These are phyloP conservation scores for Bombyx mori DNA, from an alignment of 1,140 invertebrate genomes.

Conservation along the genomic window ASM3026992v2 NC_085119.1:6257001-6257500, in stretches of 20 bases:
- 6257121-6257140: slow-evolving; percentile 11
- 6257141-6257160: slow-evolving; percentile 2
- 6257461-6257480: too few relatives aligned
- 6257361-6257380: slow-evolving; percentile 60
- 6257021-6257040: slow-evolving; percentile 37
- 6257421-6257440: too few relatives aligned
- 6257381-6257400: slow-evolving; percentile 47
- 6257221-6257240: too few relatives aligned
- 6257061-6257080: slow-evolving; percentile 12
- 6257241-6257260: too few relatives aligned
- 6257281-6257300: too few relatives aligned
- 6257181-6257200: too few relatives aligned
- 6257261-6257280: too few relatives aligned
- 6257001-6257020: slow-evolving; percentile 31
- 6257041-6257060: slow-evolving; percentile 26
- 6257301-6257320: too few relatives aligned
- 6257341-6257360: slow-evolving; percentile 42
- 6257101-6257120: not conserved
- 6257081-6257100: not conserved
- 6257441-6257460: too few relatives aligned
- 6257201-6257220: too few relatives aligned
- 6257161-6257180: not conserved
- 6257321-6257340: slow-evolving; percentile 58
- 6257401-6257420: slow-evolving; percentile 29
- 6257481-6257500: too few relatives aligned